These are phyloP conservation scores for Tretioscincus oriximinensis DNA, from an alignment of 2,113 vertebrate species.

Conservation along the genomic window DNA sequence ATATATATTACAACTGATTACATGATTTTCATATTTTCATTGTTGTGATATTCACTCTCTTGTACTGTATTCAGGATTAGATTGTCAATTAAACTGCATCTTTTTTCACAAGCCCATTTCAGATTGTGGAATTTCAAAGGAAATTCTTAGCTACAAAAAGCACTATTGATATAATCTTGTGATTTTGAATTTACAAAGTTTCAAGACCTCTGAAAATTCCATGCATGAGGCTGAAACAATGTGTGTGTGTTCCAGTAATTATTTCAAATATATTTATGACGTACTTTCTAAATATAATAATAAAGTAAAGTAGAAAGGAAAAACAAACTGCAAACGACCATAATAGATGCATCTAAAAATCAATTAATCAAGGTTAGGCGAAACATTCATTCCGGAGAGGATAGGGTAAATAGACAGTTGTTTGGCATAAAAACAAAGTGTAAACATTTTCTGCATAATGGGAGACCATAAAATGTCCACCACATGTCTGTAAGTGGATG, in stretches of 20 bases:
- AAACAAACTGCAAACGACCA: too few relatives aligned
- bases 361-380: too few relatives aligned
- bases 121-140: not conserved
- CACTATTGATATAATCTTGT: not conserved
- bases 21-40: too few relatives aligned
- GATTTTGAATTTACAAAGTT: not conserved
- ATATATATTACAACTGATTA: not conserved
- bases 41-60: not conserved
- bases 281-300: too few relatives aligned
- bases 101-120: not conserved
- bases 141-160: not conserved
- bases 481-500: too few relatives aligned
- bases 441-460: too few relatives aligned
- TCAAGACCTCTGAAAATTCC: not conserved
- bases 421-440: too few relatives aligned
- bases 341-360: too few relatives aligned
- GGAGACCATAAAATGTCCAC: too few relatives aligned
- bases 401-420: too few relatives aligned
- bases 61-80: not conserved
- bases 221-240: not conserved
- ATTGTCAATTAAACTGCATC: not conserved
- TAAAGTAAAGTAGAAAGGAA: too few relatives aligned
- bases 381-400: too few relatives aligned
- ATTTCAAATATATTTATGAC: not conserved
- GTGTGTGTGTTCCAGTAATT: not conserved